These are phyloP conservation scores for Pristiophorus japonicus DNA, from an alignment of 2,113 vertebrate genomes.

Conservation along the genomic window DNA sequence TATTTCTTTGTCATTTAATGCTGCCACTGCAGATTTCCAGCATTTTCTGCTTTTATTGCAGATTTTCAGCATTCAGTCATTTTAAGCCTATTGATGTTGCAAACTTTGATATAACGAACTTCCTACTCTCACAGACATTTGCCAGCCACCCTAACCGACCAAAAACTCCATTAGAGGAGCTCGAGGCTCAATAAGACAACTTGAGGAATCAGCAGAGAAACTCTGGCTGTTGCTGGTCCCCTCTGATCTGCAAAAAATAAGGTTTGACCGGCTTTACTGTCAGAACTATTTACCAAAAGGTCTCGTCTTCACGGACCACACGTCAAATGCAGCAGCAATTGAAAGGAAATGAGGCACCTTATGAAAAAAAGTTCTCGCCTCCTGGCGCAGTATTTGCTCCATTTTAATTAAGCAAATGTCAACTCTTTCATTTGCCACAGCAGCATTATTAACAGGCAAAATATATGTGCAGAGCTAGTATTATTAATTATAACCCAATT, in stretches of 20 bases:
- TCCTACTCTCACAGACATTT: neutral
- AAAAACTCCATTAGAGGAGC: neutral
- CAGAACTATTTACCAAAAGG: neutral
- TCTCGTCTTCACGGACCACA: neutral
- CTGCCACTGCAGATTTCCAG: neutral
- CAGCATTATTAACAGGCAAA: neutral
- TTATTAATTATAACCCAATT: conserved; percentile 14
- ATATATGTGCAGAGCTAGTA: neutral
- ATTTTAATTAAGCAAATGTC: neutral
- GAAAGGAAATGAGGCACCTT: neutral
- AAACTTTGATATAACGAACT: neutral
- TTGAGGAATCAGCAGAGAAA: neutral
- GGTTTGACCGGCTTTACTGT: neutral
- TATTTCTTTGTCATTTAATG: neutral
- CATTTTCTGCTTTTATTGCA: neutral
- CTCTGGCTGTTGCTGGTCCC: neutral
- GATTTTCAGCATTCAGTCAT: neutral
- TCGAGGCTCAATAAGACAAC: neutral
- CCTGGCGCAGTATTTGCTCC: neutral
- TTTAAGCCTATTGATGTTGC: neutral
- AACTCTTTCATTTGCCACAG: neutral
- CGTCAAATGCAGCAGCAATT: neutral
- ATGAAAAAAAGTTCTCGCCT: conserved; percentile 2
- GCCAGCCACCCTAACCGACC: neutral
- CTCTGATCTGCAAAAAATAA: neutral